Base-by-base conservation (phyloP, 2,888 invertebrate species). In the Zootermopsis nevadensis region DNA sequence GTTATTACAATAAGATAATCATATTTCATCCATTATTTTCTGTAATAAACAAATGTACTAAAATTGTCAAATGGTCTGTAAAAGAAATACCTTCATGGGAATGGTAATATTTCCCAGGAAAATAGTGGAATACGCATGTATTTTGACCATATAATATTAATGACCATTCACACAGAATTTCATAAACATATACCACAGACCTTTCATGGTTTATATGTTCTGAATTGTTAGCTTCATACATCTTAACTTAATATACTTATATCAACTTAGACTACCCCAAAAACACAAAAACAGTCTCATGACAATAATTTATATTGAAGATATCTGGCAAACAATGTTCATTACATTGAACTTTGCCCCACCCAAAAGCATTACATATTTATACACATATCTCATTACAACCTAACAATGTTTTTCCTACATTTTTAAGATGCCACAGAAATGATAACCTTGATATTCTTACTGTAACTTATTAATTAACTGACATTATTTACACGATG, bases 291-390 rank as follows among this genome's bases (percentile, higher is more conserved):
- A 69, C 30, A 33, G 33, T 69, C 33, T 69, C 33, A 33, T 69
- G 60, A 60, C 60, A 60, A 60, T 12, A 33, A 33, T 69, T 33
- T 31, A n/a, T 22, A 69, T 33, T 15, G 33, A 19, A 69, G 15
- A 66, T 66, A 27, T 2, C 3, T 48, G 12, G 48, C 48, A 42
- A 67, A 67, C 1, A 69, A 69, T 33, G 33, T 33, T 69, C 69
- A 69, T 31, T 33, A 33, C 69, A 30, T 4, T 69, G 60, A 19
- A 19, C 48, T 48, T 3, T 48, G 48, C 48, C 48, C 15, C 48
- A 48, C 7, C 60, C 60, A n/a, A 60, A 60, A 60, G n/a, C 69
- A 31, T 69, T 69, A 30, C 33, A 69, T 22, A 33, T 69, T 69
- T 10, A 27, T 66, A 66, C 66, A 66, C 12, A 66, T 12, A 48